Base-by-base conservation (phyloP, 2,888 invertebrate genomes). In the Cephus runcator region DNA sequence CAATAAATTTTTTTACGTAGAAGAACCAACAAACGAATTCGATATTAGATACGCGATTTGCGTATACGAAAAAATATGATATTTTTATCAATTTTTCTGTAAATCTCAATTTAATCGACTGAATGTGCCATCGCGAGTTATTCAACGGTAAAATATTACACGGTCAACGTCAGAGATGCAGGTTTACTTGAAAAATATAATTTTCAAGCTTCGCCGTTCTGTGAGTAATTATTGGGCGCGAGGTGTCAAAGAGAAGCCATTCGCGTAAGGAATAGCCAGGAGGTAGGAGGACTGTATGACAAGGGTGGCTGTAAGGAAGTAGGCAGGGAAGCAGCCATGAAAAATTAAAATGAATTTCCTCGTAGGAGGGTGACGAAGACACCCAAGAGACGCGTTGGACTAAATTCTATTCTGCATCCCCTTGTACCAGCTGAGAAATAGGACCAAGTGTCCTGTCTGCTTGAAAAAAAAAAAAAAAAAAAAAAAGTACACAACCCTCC, bases 281-380 rank as follows among this genome's bases (percentile, higher is more conserved):
- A 40, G 23, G 23, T 9, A 23, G 6, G 23, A 40, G 15, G 23
- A 23, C 23, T 23, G 0, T 23, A 56, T 23, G 23, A 56, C 6
- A 1, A 9, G 6, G 6, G 4, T 23, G 4, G 23, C 2, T 6
- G 1, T 4, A 36, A 12, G 36, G 15, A 12, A 23, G 12, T 31
- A 69, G 23, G 31, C 73, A 56, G 30, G 73, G 40, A 71, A 30
- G 34, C 30, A 34, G 11, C 71, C 15, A 31, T 34, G 71, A 71
- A 31, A 71, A 31, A 34, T 77, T 77, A 77, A 77, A 77, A 73
- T 73, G 73, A 77, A 77, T 77, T 77, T 77, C 68, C 77, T 73
- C 73, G 76, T 73, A 35, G 73, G 33, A 73, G 68, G 68, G 31
- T 6, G 75, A 33, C 69, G n/a, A 75, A 75, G 75, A 77, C 77